phyloP scores from a whole-genome alignment of 2,113 vertebrate species.

The Neofelis nebulosa region DNA sequence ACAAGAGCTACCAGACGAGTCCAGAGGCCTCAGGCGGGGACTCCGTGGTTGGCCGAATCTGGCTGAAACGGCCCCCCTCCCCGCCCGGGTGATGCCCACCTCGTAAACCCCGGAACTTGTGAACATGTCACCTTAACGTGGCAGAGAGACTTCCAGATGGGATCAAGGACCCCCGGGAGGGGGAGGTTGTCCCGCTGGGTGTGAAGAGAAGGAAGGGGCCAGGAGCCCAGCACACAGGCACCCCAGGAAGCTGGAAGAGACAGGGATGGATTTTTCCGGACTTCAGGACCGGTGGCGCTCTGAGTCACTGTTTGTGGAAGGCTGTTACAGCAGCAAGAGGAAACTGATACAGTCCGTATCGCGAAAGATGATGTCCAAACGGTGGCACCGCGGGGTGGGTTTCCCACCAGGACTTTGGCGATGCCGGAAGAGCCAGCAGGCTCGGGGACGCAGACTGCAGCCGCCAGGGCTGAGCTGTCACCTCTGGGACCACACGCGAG shows the following conservation, averaged over 20 bases:
- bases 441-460: accelerated
- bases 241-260: neutral
- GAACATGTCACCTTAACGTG: neutral
- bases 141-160: neutral
- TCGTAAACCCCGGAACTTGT: neutral
- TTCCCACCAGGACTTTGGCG: neutral
- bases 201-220: neutral
- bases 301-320: neutral
- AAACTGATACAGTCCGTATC: neutral
- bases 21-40: neutral
- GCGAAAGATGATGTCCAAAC: neutral
- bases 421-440: accelerated
- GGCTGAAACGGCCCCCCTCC: too few species aligned
- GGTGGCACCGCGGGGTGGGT: accelerated
- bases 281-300: neutral
- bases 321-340: neutral
- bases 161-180: neutral
- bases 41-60: neutral
- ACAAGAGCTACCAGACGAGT: neutral
- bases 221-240: neutral
- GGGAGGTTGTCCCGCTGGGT: neutral
- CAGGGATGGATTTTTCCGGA: neutral
- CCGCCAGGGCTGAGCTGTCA: neutral
- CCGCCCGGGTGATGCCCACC: neutral
- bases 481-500: neutral